A percentile compares a stretch with the other conserved stretches of the same genome.
Evolutionary conservation across 2,797 vertebrate genomes (phyloP).

Genomic region (Lycodopsis pacificus): DNA sequence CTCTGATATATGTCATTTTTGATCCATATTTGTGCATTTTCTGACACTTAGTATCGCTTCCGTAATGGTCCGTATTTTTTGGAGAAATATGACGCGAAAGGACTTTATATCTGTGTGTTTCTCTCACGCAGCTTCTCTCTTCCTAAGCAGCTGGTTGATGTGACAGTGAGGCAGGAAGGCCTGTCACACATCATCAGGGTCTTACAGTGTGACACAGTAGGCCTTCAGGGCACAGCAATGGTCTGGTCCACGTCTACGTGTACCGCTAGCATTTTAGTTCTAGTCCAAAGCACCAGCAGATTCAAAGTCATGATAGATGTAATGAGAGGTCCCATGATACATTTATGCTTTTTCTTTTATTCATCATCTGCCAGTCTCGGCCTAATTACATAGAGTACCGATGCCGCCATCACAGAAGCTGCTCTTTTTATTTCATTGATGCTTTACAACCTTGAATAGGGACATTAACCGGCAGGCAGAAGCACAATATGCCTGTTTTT

Average conservation of each 20-base stretch:
- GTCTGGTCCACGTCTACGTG: constrained; percentile 51
- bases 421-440: constrained; percentile 32
- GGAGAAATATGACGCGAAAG: constrained; percentile 10
- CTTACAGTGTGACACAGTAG: constrained; percentile 39
- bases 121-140: constrained; percentile 15
- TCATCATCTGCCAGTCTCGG: constrained; percentile 50
- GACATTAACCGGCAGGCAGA: constrained; percentile 7
- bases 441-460: constrained; percentile 25
- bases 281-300: constrained; percentile 26
- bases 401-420: constrained; percentile 22
- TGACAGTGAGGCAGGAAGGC: constrained; percentile 57
- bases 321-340: constrained; percentile 43
- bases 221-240: constrained; percentile 50
- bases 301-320: constrained; percentile 40
- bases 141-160: constrained; percentile 58
- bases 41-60: constrained; percentile 16
- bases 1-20: constrained; percentile 28
- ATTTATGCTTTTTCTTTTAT: constrained; percentile 50
- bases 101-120: constrained; percentile 1
- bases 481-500: constrained; percentile 26
- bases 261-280: constrained; percentile 20
- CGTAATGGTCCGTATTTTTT: neutral
- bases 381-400: constrained; percentile 47
- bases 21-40: constrained; percentile 20
- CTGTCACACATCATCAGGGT: constrained; percentile 71